phyloP scores from a whole-genome alignment of 2,888 invertebrate genomes.

The Dorcus parallelipipedus region DNA sequence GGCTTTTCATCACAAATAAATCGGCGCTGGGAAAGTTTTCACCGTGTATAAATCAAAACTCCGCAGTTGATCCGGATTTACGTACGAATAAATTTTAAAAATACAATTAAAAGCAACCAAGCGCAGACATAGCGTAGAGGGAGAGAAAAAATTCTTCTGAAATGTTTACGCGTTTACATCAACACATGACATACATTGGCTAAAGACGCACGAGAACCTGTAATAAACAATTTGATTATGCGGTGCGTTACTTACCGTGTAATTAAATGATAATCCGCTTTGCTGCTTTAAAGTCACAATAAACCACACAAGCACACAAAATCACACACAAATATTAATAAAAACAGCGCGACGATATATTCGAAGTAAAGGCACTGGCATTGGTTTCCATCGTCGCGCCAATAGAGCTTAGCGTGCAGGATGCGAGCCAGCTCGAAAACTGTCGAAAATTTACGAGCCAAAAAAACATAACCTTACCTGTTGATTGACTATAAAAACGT shows the following conservation, averaged over 20 bases:
- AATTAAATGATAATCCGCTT: neutral
- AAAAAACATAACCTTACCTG: conserved; percentile 35
- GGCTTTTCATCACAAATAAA: conserved; percentile 3
- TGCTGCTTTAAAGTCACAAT: no score
- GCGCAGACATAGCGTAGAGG: no score
- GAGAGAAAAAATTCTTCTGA: no score
- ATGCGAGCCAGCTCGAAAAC: conserved; percentile 33
- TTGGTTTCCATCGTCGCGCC: conserved; percentile 37
- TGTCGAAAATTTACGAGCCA: conserved; percentile 33
- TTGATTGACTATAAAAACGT: conserved; percentile 23
- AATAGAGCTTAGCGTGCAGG: conserved; percentile 36
- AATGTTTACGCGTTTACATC: no score
- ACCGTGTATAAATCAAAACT: no score
- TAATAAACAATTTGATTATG: no score
- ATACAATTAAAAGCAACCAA: no score
- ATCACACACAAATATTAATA: conserved; percentile 15
- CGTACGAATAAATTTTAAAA: no score
- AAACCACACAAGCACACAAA: conserved; percentile 12
- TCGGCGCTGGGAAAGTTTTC: no score
- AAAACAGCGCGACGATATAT: conserved; percentile 30
- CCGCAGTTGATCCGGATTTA: no score
- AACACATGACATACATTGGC: no score
- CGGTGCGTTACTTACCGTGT: neutral
- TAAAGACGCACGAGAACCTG: no score
- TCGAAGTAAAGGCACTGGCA: conserved; percentile 35